Percentiles rank a stretch among this genome's conserved stretches.
These are phyloP conservation scores for Aporophyla nigra DNA, from an alignment of 2,888 invertebrate genomes.

Conservation along the genomic window DNA sequence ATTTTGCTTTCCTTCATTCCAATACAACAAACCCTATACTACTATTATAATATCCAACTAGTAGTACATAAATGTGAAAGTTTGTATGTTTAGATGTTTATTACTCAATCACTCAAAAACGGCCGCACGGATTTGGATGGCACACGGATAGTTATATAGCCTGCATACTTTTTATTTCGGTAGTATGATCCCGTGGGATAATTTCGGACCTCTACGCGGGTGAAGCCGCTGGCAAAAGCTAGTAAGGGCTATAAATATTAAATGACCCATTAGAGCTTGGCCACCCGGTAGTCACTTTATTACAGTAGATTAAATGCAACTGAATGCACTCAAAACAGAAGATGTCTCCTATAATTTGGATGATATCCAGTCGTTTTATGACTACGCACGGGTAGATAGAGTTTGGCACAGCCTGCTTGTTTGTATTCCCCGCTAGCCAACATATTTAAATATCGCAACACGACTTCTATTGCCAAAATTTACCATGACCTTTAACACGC, in stretches of 20 bases:
- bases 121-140: too few relatives aligned
- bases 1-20: too few relatives aligned
- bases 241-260: not conserved
- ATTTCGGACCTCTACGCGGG: too few relatives aligned
- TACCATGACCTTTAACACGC: slow-evolving; percentile 57
- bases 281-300: not conserved
- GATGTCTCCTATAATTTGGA: slow-evolving; percentile 74
- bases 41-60: too few relatives aligned
- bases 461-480: slow-evolving; percentile 44
- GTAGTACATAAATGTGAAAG: too few relatives aligned
- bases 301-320: slow-evolving; percentile 10
- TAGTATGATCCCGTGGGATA: too few relatives aligned
- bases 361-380: slow-evolving; percentile 76
- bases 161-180: too few relatives aligned
- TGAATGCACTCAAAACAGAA: slow-evolving; percentile 67
- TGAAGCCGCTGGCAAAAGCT: too few relatives aligned
- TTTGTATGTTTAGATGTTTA: too few relatives aligned
- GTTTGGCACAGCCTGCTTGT: slow-evolving; percentile 77
- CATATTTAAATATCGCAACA: slow-evolving; percentile 65
- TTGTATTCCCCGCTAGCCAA: slow-evolving; percentile 70
- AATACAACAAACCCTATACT: too few relatives aligned
- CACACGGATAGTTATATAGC: too few relatives aligned
- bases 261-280: not conserved
- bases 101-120: too few relatives aligned
- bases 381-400: slow-evolving; percentile 74